phyloP scores from a whole-genome alignment of 92 coral and sea anemone species.

The Anthopleura xanthogrammica region DNA sequence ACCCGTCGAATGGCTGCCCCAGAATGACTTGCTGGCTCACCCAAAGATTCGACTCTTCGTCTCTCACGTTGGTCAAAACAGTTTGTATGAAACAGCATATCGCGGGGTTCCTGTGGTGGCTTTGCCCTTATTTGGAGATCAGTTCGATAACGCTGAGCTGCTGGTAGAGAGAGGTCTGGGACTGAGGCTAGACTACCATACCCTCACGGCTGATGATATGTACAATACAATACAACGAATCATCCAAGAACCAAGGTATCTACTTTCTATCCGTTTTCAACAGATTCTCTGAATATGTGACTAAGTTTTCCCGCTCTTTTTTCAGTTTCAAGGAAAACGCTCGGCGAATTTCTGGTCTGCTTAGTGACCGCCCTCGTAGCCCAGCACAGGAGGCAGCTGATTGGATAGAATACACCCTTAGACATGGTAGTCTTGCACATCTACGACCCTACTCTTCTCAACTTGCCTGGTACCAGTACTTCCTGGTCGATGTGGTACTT shows the following conservation, averaged over 20 bases:
- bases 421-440: slow-evolving; percentile 46
- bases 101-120: slow-evolving; percentile 67
- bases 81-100: slow-evolving; percentile 61
- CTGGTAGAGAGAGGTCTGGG: slow-evolving; percentile 45
- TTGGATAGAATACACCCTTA: slow-evolving; percentile 54
- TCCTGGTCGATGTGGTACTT: slow-evolving; percentile 31
- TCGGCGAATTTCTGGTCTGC: slow-evolving; percentile 39
- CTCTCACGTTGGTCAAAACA: slow-evolving; percentile 67
- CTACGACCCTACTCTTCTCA: slow-evolving; percentile 29
- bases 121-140: slow-evolving; percentile 50
- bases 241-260: slow-evolving; percentile 48
- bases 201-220: slow-evolving; percentile 27
- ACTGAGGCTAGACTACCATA: slow-evolving; percentile 37
- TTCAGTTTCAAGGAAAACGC: slow-evolving; percentile 46
- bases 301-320: not conserved
- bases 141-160: slow-evolving; percentile 46
- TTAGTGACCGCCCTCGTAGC: slow-evolving; percentile 43
- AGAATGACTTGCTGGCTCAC: slow-evolving; percentile 63
- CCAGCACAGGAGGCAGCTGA: slow-evolving; percentile 54
- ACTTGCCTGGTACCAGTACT: slow-evolving; percentile 37
- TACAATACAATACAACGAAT: slow-evolving; percentile 39
- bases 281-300: not conserved
- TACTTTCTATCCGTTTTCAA: not conserved
- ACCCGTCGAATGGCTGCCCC: slow-evolving; percentile 59
- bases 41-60: slow-evolving; percentile 48